Evolutionary conservation across 2,797 vertebrate genomes (phyloP).

Genomic region (Micromesistius poutassou): DNA sequence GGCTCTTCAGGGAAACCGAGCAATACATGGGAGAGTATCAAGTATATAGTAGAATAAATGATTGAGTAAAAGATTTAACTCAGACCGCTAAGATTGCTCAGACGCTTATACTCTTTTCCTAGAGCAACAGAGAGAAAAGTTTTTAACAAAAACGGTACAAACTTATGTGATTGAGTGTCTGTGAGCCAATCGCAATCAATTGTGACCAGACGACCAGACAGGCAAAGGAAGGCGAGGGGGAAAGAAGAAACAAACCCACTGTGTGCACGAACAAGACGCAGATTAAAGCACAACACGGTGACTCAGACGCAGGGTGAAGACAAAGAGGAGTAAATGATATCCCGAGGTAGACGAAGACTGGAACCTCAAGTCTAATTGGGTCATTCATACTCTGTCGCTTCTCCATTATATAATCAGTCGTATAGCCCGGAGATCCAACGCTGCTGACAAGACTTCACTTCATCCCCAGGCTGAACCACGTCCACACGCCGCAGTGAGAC

Average conservation of each 20-base stretch:
- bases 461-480: no score
- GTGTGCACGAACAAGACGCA: no score
- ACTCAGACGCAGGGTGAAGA: not conserved
- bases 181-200: no score
- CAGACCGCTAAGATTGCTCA: not conserved
- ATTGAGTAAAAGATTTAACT: not conserved
- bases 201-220: no score
- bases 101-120: no score
- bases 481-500: no score
- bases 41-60: no score
- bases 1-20: conserved; percentile 4
- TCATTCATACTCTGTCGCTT: not conserved
- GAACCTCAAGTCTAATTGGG: not conserved
- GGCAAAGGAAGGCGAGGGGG: no score
- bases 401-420: not conserved
- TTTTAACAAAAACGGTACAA: no score
- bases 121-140: no score
- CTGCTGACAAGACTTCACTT: not conserved
- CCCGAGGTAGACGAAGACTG: not conserved
- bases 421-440: not conserved
- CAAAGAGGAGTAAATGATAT: not conserved
- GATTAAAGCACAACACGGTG: not conserved
- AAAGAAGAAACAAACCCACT: no score
- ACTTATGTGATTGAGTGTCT: no score
- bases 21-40: not conserved